Conservation (phyloP, 2,888 invertebrate genomes). For the Eupithecia abbreviata region DNA sequence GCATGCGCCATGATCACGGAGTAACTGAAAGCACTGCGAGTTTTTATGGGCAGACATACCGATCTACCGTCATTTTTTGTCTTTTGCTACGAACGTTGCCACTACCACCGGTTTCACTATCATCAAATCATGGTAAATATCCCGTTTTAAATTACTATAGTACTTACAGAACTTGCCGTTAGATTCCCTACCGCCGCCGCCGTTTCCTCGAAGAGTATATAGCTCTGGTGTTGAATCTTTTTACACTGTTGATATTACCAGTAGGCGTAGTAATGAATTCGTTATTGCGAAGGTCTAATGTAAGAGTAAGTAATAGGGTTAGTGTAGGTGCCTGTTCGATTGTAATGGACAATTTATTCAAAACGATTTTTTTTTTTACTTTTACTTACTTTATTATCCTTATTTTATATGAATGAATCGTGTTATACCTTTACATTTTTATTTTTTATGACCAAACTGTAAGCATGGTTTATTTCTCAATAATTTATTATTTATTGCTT, state of each 20-base stretch:
- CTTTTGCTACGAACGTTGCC: no score
- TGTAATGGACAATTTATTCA: background rate
- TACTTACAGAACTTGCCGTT: background rate
- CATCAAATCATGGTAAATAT: no score
- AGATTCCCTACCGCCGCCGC: background rate
- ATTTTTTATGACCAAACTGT: background rate
- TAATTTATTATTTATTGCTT: background rate
- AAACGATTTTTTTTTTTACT: background rate
- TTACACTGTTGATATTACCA: slow-evolving; percentile 31
- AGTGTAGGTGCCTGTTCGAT: slow-evolving; percentile 10
- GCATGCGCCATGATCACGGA: no score
- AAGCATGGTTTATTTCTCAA: background rate
- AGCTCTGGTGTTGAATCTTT: slow-evolving; percentile 24
- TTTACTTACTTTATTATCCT: background rate
- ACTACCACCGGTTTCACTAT: no score
- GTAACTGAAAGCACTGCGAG: no score
- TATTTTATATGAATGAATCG: background rate
- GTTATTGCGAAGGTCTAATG: slow-evolving; percentile 25
- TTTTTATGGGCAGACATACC: no score
- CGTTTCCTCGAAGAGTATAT: slow-evolving; percentile 14
- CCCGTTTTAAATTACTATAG: background rate
- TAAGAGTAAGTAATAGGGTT: slow-evolving; percentile 1
- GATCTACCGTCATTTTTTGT: no score
- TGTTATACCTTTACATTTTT: background rate
- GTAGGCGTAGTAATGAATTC: slow-evolving; percentile 13